Evolutionary conservation across 2,888 invertebrate species (phyloP).

Genomic region (Blastobasis adustella): DNA sequence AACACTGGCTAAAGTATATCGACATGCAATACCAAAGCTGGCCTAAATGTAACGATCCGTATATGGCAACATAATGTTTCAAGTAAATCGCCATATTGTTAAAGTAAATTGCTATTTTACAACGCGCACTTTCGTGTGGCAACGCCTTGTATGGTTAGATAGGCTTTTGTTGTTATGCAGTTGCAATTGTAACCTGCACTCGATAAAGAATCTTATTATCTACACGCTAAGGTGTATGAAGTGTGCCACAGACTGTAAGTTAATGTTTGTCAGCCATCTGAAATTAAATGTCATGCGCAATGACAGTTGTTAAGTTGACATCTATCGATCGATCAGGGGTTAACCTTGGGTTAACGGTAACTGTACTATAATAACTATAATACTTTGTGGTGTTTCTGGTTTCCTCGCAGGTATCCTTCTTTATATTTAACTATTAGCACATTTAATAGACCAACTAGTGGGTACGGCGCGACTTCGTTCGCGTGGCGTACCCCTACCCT

Average conservation of each 20-base stretch:
- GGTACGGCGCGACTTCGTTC: no score
- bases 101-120: constrained; percentile 69
- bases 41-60: constrained; percentile 55
- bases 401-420: no score
- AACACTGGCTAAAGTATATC: no score
- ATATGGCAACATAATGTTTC: constrained; percentile 56
- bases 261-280: constrained; percentile 1
- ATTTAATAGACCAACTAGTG: no score
- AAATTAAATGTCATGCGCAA: constrained; percentile 55
- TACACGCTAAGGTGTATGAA: neutral
- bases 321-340: constrained; percentile 32
- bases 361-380: neutral
- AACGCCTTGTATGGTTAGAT: constrained; percentile 42
- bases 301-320: constrained; percentile 50
- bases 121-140: constrained; percentile 55
- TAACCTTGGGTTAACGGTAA: neutral
- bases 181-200: neutral
- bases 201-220: neutral
- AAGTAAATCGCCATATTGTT: constrained; percentile 67
- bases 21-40: constrained; percentile 19
- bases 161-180: constrained; percentile 14
- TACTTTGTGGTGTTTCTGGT: no score
- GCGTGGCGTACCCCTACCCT: no score
- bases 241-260: neutral
- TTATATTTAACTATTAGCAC: no score